Percentiles rank a stretch among this genome's conserved stretches.
These are phyloP conservation scores for Falco biarmicus DNA, from an alignment of 2,797 vertebrate genomes.

Conservation along the genomic window DNA sequence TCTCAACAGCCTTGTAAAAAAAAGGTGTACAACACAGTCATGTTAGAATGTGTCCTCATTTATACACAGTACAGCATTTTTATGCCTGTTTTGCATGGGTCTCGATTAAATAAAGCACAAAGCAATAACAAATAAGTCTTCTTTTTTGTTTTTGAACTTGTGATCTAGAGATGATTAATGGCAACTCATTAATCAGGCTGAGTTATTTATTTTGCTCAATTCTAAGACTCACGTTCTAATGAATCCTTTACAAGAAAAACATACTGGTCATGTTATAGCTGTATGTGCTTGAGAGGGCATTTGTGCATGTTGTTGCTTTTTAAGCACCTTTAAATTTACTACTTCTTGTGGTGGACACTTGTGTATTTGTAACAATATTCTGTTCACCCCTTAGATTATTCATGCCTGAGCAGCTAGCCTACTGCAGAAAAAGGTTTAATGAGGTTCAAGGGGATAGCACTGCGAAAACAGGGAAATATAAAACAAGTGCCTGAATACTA, in stretches of 20 bases:
- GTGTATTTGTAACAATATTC: conserved; percentile 71
- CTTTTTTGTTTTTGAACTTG: neutral
- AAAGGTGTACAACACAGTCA: neutral
- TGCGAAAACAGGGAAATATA: conserved; percentile 55
- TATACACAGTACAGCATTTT: neutral
- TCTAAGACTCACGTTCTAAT: neutral
- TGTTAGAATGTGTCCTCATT: neutral
- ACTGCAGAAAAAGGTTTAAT: conserved; percentile 71
- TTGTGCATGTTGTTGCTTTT: conserved; percentile 36
- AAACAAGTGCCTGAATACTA: conserved; percentile 60
- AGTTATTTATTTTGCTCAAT: conserved; percentile 25
- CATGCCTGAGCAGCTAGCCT: conserved; percentile 61
- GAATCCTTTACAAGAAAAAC: conserved; percentile 11
- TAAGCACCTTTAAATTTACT: conserved; percentile 57
- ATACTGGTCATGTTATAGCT: neutral
- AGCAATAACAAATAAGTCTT: neutral
- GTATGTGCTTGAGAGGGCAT: neutral
- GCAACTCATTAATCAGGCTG: conserved; percentile 1
- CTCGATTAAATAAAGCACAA: neutral
- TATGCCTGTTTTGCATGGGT: neutral
- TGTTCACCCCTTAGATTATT: conserved; percentile 74
- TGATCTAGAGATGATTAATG: neutral
- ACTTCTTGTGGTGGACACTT: conserved; percentile 57
- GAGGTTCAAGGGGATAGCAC: conserved; percentile 69
- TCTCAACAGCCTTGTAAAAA: neutral